Evolutionary conservation across 2,113 vertebrate genomes (phyloP).

Genomic region (Microtus pennsylvanicus): DNA sequence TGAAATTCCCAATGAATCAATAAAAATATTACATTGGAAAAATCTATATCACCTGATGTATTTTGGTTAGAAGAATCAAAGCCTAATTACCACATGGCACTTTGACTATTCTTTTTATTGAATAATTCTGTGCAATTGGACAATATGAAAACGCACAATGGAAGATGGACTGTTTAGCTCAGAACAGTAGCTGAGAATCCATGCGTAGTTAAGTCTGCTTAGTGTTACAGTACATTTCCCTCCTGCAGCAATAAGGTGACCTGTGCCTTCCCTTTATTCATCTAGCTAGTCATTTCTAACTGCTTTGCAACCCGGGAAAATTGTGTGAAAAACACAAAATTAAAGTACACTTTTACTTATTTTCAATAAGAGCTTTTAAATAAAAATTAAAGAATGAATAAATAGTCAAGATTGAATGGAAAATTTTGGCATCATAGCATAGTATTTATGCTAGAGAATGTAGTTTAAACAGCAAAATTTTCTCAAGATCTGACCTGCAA

Average conservation of each 20-base stretch:
- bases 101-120: not conserved
- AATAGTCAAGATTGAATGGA: too few relatives aligned
- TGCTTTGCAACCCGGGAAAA: not conserved
- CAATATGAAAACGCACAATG: not conserved
- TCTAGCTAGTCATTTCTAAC: not conserved
- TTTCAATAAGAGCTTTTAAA: not conserved
- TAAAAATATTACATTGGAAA: not conserved
- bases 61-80: not conserved
- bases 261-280: not conserved
- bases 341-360: not conserved
- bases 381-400: too few relatives aligned
- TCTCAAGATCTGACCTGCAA: too few relatives aligned
- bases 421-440: too few relatives aligned
- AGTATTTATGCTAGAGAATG: too few relatives aligned
- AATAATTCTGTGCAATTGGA: not conserved
- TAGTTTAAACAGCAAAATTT: too few relatives aligned
- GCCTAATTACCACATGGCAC: not conserved
- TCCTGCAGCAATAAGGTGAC: too few relatives aligned
- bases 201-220: not conserved
- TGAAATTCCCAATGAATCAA: not conserved
- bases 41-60: not conserved
- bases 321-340: not conserved
- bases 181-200: not conserved
- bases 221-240: not conserved
- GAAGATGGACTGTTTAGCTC: not conserved